Conservation (phyloP, 2,797 vertebrate species). For the Cynopterus sphinx region DNA sequence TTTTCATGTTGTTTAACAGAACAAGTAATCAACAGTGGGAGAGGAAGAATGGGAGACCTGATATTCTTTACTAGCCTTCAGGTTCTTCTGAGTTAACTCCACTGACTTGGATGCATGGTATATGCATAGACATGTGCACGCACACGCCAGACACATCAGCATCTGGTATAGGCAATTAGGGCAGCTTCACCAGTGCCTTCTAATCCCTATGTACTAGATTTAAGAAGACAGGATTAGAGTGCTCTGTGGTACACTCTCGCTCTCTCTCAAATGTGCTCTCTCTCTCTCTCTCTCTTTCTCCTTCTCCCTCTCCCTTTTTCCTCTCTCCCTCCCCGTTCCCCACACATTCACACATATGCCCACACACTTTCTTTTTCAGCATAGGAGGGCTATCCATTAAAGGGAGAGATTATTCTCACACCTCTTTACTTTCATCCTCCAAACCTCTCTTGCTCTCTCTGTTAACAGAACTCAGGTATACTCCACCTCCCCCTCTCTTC, state of each 20-base stretch:
- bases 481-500: neutral
- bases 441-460: neutral
- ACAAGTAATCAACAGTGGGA: neutral
- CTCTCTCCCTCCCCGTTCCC: no score
- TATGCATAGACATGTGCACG: neutral
- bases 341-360: neutral
- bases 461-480: neutral
- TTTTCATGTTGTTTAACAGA: neutral
- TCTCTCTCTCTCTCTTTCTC: neutral
- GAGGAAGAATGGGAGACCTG: neutral
- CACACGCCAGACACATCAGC: no score
- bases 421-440: neutral
- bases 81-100: neutral
- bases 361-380: neutral
- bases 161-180: neutral
- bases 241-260: no score
- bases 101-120: neutral
- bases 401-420: neutral
- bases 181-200: neutral
- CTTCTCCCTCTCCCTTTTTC: neutral
- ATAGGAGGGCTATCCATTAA: neutral
- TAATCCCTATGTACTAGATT: neutral
- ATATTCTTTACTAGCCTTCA: neutral
- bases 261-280: no score
- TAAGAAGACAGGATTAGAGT: neutral